Base-by-base conservation (phyloP, 2,113 vertebrate species). In the Callocephalon fimbriatum region DNA sequence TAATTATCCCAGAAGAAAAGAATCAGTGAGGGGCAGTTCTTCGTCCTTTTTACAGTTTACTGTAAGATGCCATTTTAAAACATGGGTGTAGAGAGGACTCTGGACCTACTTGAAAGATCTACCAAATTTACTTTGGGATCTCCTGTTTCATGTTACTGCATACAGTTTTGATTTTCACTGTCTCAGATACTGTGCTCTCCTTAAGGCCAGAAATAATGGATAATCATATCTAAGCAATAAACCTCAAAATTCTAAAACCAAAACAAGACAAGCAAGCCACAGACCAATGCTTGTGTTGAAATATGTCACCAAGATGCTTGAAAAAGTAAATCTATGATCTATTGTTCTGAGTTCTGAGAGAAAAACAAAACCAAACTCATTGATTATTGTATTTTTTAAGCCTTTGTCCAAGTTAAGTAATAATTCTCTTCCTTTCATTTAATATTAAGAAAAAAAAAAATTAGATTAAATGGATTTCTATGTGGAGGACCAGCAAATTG, bases 341-440 rank as follows among this genome's bases (percentile, higher is more conserved):
- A 56, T 82, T 96, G 71, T 91, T 91, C 76, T 47, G 77, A 79
- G 31, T 91, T 87, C 18, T 74, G 38, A 62, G 51, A 73, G 65
- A 87, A 84, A 95, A 97, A 73, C 45, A 73, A 79, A 58, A 72
- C 31, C 31, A 66, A 45, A 86, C 88, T 90, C 90, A 40, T 92
- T 95, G 63, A 92, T 93, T 93, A 82, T 50, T 38, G 21, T 72
- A 65, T 85, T 86, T 95, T n/a, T 87, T 89, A 44, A 66, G 47
- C 44, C 15, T 85, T 86, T 31, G 12, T 83, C 70, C 44, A 31
- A 75, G 40, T 92, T 80, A 68, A 59, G 27, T 87, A 68, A 48
- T 61, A 78, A 75, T 93, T 93, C 16, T 78, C 31, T 59, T 80
- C n/a, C 14, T 91, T 90, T 82, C 37, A 68, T 72, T 90, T 68